These are phyloP conservation scores for Diploptera punctata DNA, from an alignment of 2,888 invertebrate species.

Conservation along the genomic window DNA sequence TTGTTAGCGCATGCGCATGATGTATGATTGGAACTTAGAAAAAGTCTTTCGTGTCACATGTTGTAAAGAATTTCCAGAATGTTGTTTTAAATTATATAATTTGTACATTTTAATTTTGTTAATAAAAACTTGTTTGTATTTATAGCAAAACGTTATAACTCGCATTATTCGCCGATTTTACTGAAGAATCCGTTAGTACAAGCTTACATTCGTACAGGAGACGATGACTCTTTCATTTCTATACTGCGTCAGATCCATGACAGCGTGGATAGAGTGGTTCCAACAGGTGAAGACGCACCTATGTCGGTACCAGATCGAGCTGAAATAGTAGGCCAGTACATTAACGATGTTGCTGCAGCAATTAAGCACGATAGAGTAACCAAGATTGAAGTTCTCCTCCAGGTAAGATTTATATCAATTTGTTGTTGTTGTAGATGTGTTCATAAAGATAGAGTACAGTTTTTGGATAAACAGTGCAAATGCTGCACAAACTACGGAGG, in stretches of 20 bases:
- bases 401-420: too few species aligned
- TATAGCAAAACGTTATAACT: constrained; percentile 57
- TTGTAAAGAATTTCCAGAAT: too few species aligned
- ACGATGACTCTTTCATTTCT: constrained; percentile 67
- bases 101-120: too few species aligned
- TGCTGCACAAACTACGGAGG: too few species aligned
- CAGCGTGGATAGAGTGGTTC: constrained; percentile 51
- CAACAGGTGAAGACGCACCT: constrained; percentile 51
- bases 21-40: too few species aligned
- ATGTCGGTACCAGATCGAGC: constrained; percentile 49
- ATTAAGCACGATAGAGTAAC: constrained; percentile 57
- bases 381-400: constrained; percentile 52
- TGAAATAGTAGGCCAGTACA: constrained; percentile 63
- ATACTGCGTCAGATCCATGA: constrained; percentile 64
- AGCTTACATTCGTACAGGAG: constrained; percentile 65
- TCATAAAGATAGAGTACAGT: too few species aligned
- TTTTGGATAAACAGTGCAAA: too few species aligned
- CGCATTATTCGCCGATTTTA: constrained; percentile 63
- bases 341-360: constrained; percentile 60
- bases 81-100: too few species aligned
- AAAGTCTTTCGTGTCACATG: too few species aligned
- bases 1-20: too few species aligned
- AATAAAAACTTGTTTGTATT: too few species aligned
- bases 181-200: constrained; percentile 64
- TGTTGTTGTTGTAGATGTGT: too few species aligned